Base-by-base conservation (phyloP, 2,797 vertebrate species). In the Poecilia gillii region DNA sequence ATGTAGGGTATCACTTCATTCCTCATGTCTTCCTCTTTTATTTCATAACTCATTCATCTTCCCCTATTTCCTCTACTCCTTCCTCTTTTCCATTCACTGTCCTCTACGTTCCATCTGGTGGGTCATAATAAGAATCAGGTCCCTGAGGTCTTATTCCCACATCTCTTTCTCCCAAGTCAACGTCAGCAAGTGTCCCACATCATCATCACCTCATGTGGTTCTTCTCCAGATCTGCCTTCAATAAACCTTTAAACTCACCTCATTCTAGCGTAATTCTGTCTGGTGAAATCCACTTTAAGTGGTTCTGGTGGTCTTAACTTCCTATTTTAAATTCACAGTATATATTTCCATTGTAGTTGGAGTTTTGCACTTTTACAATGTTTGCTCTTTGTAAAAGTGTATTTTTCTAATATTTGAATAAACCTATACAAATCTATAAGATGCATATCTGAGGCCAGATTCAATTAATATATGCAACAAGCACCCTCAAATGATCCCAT, bases 401-500 rank as follows among this genome's bases (percentile, higher is more conserved):
- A 8, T 55, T 55, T 59, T 36, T 64, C 31, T 33, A 16, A 16
- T 36, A 36, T 64, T 64, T 36, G 18, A 64, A 33, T 64, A 64
- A 64, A 64, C 59, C 31, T 3, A 64, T 20, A 0, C 14, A 20
- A 18, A 20, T 36, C 31, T 62, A 31, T 33, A 7, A 72, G 23
- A 71, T 45, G 25, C 68, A n/a, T 4, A n/a, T 1, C 12, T 45
- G 43, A 45, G 25, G 43, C 25, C 68, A 45, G 6, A 28, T 46
- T 46, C 7, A 72, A 72, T 33, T 25, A 72, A 47, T 36, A 73
- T 43, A 25, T 41, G 23, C 36, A 72, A 55, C 53, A 46, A 72
- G 51, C 43, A 14, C 36, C 66, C 16, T 55, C 25, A 25, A 36
- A 71, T 6, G 59, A 73, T 68, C 84, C 64, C 81, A 64, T 74